phyloP scores from a whole-genome alignment of 2,888 invertebrate species.

The Patella ulyssiponensis region DNA sequence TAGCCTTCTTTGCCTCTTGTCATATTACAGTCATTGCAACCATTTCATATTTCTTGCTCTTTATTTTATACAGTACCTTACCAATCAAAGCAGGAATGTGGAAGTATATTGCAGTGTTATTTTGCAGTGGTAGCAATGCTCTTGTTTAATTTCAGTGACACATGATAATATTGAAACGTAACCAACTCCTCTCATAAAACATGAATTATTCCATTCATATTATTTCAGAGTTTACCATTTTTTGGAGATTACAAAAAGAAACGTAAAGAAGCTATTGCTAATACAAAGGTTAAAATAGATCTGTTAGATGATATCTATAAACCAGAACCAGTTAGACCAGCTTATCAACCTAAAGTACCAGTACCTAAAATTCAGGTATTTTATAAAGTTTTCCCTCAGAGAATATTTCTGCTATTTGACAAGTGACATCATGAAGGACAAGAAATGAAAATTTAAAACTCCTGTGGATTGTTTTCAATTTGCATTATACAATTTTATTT shows the following conservation, averaged over 20 bases:
- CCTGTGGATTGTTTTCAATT: not conserved
- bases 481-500: no score
- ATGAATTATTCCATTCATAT: no score
- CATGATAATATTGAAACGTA: no score
- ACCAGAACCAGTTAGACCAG: slow-evolving; percentile 51
- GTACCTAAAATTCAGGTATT: slow-evolving; percentile 66
- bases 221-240: slow-evolving; percentile 81
- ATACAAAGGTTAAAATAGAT: slow-evolving; percentile 73
- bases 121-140: no score
- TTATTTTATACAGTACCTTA: no score
- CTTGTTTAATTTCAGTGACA: no score
- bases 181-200: no score
- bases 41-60: no score
- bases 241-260: slow-evolving; percentile 88
- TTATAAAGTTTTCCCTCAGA: not conserved
- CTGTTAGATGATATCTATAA: slow-evolving; percentile 58
- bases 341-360: slow-evolving; percentile 57
- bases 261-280: slow-evolving; percentile 78
- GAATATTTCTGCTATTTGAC: slow-evolving; percentile 9
- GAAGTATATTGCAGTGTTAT: no score
- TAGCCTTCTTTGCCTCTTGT: no score
- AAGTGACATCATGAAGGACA: not conserved
- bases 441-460: not conserved
- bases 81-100: no score
- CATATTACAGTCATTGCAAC: no score